Evolutionary conservation across 1,140 invertebrate species (phyloP).

Genomic region (Neomicropteryx cornuta): DNA sequence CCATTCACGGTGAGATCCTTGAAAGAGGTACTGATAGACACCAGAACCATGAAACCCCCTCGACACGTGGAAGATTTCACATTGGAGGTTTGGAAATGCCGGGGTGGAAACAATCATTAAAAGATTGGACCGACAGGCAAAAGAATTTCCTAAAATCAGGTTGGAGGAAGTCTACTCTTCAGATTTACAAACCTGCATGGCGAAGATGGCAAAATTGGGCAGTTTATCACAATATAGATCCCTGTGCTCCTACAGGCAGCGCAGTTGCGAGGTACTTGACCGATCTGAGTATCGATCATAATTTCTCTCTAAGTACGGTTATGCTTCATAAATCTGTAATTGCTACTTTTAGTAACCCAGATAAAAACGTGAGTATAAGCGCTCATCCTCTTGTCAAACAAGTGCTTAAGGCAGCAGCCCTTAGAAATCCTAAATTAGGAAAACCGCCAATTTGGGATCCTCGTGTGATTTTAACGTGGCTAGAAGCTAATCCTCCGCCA

Average conservation of each 20-base stretch:
- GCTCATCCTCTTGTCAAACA: too few relatives aligned
- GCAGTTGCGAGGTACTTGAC: slow-evolving; percentile 17
- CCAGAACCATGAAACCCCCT: slow-evolving; percentile 7
- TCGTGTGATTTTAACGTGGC: too few relatives aligned
- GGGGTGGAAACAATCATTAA: slow-evolving; percentile 10
- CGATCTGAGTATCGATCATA: slow-evolving; percentile 11
- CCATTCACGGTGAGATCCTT: slow-evolving; percentile 12
- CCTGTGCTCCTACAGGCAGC: slow-evolving; percentile 7
- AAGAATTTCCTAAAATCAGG: slow-evolving; percentile 5
- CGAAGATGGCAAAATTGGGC: slow-evolving; percentile 11
- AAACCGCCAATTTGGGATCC: too few relatives aligned
- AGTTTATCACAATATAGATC: slow-evolving; percentile 5
- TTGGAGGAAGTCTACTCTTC: slow-evolving; percentile 11
- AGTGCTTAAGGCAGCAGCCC: too few relatives aligned
- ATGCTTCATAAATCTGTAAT: slow-evolving; percentile 20
- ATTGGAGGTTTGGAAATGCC: slow-evolving; percentile 14
- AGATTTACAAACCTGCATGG: slow-evolving; percentile 11
- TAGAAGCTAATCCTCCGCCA: too few relatives aligned
- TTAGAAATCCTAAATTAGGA: too few relatives aligned
- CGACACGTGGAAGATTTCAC: slow-evolving; percentile 3
- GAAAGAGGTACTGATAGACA: slow-evolving; percentile 10
- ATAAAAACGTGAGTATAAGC: too few relatives aligned
- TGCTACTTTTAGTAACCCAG: slow-evolving; percentile 14
- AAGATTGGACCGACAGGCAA: slow-evolving; percentile 4
- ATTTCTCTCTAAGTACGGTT: slow-evolving; percentile 16